Evolutionary conservation across 1,140 invertebrate genomes (phyloP), one percentile per base, ranked within the genome.

Genomic region (Psilanteris sp.): DNA sequence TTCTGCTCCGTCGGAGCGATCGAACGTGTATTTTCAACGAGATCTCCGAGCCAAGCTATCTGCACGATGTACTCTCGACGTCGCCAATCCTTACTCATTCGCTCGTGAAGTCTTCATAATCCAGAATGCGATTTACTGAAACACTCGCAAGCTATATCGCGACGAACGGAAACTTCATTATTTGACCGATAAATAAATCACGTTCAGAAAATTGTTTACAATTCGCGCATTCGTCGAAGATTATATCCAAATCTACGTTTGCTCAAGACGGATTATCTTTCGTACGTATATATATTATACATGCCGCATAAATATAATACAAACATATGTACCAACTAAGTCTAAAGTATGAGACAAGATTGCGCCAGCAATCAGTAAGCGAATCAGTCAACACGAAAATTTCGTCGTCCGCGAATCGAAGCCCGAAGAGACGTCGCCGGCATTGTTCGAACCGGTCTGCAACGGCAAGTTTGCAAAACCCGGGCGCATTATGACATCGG

Each of bases 21-120:
- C 61, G 61, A 71, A 71, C 66, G 66, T 71, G 73, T 66, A 70
- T 70, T 70, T 66, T 36, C 48, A 57, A 41, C 73, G 73, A 70
- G 66, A 76, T 59, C 50, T 10, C 39, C 11, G 59, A 32, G 43
- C 41, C 48, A 26, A 54, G 50, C 59, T 66, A 52, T 66, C 61
- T 57, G 37, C 44, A 29, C 41, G 57, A 55, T 43, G 48, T 55
- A 43, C 31, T 44, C 27, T 24, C 32, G 5, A 50, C 55, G 16
- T 62, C 48, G 36, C 44, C 32, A 34, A 18, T 37, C 26, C 22
- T 22, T 41, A 39, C 6, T 43, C 57, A 54, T 16, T 64, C 50
- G 34, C 36, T 57, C 59, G 43, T 70, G 50, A 77, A 77, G 66
- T 77, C 66, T 62, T 77, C 52, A 77, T 77, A 77, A 77, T 70